Conservation (phyloP, 2,113 vertebrate species). For the Elephas maximus region DNA sequence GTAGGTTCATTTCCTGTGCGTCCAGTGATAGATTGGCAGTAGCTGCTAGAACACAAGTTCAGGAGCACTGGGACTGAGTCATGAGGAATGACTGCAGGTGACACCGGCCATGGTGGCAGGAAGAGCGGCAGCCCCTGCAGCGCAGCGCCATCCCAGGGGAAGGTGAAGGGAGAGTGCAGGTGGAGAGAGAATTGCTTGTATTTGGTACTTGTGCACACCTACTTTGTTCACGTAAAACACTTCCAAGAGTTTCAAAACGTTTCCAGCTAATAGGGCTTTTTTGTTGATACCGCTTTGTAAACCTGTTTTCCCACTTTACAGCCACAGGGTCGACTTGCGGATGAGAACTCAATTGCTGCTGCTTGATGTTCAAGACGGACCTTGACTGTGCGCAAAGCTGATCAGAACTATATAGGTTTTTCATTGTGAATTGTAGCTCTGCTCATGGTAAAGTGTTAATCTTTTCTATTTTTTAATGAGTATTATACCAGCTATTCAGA, state of each 20-base stretch:
- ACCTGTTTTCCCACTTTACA: slow-evolving; percentile 81
- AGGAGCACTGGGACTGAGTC: rapidly evolving
- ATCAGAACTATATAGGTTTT: slow-evolving; percentile 38
- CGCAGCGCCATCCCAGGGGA: rapidly evolving
- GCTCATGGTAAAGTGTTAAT: slow-evolving; percentile 77
- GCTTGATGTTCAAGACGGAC: slow-evolving; percentile 87
- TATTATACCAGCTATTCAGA: slow-evolving; percentile 60
- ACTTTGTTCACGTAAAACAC: not conserved
- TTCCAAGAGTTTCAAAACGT: not conserved
- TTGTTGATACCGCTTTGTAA: not conserved
- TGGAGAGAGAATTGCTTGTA: not conserved
- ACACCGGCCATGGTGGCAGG: not conserved
- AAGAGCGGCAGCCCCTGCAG: not conserved
- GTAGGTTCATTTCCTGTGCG: rapidly evolving
- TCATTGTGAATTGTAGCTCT: slow-evolving; percentile 71
- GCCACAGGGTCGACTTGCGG: slow-evolving; percentile 95
- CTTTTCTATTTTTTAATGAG: slow-evolving; percentile 77
- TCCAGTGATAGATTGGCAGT: rapidly evolving
- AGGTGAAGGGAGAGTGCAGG: not conserved
- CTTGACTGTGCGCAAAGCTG: slow-evolving; percentile 38
- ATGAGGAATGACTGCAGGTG: rapidly evolving
- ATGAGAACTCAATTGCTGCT: slow-evolving; percentile 94
- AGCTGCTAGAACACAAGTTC: not conserved
- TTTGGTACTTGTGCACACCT: not conserved
- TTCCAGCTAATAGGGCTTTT: not conserved